Evolutionary conservation across 1,140 invertebrate genomes (phyloP).

Genomic region (Prorops nasuta): DNA sequence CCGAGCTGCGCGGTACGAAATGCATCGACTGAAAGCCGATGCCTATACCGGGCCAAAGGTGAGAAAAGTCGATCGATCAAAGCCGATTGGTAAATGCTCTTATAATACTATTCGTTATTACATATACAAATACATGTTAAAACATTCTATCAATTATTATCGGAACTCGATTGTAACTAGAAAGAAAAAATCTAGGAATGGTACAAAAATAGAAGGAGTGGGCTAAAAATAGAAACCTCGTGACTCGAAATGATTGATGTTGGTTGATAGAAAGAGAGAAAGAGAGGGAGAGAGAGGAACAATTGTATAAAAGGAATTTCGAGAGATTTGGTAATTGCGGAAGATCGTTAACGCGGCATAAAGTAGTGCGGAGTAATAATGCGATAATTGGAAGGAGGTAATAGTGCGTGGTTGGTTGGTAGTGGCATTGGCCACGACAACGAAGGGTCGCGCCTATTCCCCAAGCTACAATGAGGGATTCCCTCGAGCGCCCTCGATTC

Average conservation of each 20-base stretch:
- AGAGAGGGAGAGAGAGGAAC: background rate
- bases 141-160: background rate
- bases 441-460: conserved; percentile 30
- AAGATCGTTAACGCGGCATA: background rate
- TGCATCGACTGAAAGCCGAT: background rate
- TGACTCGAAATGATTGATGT: background rate
- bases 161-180: no score
- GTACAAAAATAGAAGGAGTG: no score
- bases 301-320: background rate
- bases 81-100: background rate
- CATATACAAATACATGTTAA: background rate
- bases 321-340: no score
- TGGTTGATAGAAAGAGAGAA: background rate
- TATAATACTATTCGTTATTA: background rate
- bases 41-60: conserved; percentile 3
- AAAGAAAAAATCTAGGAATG: no score
- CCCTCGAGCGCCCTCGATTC: conserved; percentile 15
- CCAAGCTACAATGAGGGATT: conserved; percentile 19
- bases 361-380: background rate
- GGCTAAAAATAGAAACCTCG: no score
- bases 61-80: conserved; percentile 12
- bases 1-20: no score
- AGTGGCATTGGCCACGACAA: conserved; percentile 3
- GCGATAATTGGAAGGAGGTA: background rate
- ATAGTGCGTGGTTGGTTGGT: background rate